These are phyloP conservation scores for Eupithecia subfuscata DNA, from an alignment of 2,888 invertebrate genomes.

Conservation along the genomic window DNA sequence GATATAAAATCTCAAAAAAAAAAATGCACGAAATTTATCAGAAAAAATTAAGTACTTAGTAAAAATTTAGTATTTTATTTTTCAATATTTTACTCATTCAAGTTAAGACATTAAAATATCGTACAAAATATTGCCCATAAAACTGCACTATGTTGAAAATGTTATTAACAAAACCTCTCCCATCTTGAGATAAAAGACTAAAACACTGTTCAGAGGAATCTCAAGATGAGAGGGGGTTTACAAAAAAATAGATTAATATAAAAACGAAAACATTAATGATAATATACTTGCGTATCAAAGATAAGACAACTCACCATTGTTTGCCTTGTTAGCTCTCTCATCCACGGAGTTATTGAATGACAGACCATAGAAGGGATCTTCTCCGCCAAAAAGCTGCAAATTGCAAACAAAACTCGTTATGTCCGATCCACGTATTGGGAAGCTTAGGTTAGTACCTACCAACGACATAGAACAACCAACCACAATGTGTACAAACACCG, in stretches of 20 bases:
- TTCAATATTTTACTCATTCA: neutral
- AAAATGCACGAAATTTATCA: neutral
- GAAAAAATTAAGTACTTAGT: neutral
- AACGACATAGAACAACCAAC: neutral
- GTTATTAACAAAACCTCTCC: neutral
- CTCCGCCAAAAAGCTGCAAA: slow-evolving; percentile 78
- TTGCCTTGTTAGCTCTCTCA: slow-evolving; percentile 66
- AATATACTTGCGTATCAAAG: neutral
- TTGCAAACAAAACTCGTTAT: slow-evolving; percentile 13
- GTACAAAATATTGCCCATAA: slow-evolving; percentile 20
- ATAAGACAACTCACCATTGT: slow-evolving; percentile 66
- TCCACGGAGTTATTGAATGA: slow-evolving; percentile 71
- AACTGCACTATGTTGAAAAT: neutral
- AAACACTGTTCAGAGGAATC: neutral
- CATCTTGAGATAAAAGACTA: neutral
- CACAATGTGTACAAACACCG: neutral
- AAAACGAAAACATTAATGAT: neutral
- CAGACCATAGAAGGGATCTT: slow-evolving; percentile 82
- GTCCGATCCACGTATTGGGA: neutral
- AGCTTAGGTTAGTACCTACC: neutral
- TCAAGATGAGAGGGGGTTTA: neutral
- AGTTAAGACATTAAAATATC: neutral
- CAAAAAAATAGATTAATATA: neutral
- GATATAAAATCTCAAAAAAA: neutral
- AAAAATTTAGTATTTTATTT: no score